phyloP scores from a whole-genome alignment of 2,888 invertebrate genomes.

The Beris morrisii region DNA sequence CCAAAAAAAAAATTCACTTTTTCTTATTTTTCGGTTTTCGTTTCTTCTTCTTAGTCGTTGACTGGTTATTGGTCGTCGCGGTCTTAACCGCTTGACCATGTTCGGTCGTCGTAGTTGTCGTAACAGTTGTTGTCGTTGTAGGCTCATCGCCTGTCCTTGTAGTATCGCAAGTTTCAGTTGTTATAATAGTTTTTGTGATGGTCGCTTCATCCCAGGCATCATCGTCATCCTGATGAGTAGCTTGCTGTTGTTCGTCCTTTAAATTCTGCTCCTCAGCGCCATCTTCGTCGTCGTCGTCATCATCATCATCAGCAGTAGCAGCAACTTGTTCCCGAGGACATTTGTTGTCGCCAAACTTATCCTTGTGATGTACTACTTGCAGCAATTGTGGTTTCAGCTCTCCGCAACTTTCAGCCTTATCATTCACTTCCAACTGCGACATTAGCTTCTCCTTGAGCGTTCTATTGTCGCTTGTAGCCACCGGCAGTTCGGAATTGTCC shows the following conservation, averaged over 20 bases:
- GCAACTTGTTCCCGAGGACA: neutral
- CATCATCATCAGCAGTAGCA: constrained; percentile 22
- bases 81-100: constrained; percentile 20
- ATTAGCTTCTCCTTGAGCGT: neutral
- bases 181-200: constrained; percentile 20
- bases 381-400: constrained; percentile 13
- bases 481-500: constrained; percentile 7
- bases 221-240: constrained; percentile 17
- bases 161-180: constrained; percentile 9
- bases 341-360: constrained; percentile 6
- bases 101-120: constrained; percentile 4
- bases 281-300: constrained; percentile 37
- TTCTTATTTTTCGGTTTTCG: constrained; percentile 41
- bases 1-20: constrained; percentile 33
- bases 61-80: constrained; percentile 11
- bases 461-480: constrained; percentile 10
- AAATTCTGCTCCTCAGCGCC: constrained; percentile 29
- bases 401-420: constrained; percentile 12
- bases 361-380: constrained; percentile 6
- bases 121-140: constrained; percentile 19
- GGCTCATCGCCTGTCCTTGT: neutral
- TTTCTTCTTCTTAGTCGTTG: constrained; percentile 40
- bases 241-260: neutral
- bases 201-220: constrained; percentile 25
- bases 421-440: constrained; percentile 17